A percentile compares a stretch with the other conserved stretches of the same genome.
phyloP scores from a whole-genome alignment of 2,113 vertebrate genomes.

The Synodontis membranacea region DNA sequence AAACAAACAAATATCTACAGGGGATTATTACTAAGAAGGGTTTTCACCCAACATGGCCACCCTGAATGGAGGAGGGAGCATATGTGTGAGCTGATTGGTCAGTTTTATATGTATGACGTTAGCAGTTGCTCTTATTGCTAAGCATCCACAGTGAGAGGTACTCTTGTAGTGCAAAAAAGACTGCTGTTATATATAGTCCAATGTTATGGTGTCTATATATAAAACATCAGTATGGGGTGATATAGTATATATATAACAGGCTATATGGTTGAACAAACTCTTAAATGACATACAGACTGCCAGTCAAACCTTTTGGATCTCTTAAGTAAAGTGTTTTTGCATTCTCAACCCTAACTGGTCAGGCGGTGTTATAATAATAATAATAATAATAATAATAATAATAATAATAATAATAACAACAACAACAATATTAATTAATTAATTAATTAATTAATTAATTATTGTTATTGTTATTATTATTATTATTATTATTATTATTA shows the following conservation, averaged over 20 bases:
- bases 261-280: background rate
- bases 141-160: constrained; percentile 11
- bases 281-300: background rate
- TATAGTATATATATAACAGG: background rate
- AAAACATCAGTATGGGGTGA: background rate
- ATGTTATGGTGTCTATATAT: background rate
- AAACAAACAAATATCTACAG: background rate
- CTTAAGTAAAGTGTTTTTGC: background rate
- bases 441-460: too few relatives aligned
- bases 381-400: too few relatives aligned
- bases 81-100: constrained; percentile 37
- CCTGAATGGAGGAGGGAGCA: constrained; percentile 6
- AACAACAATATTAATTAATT: too few relatives aligned
- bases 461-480: too few relatives aligned
- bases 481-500: too few relatives aligned
- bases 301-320: background rate
- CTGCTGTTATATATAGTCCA: constrained; percentile 10
- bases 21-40: background rate
- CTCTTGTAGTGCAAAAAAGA: background rate
- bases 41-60: constrained; percentile 43
- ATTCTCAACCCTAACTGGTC: background rate
- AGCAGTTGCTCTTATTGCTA: constrained; percentile 17
- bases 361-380: too few relatives aligned
- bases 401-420: too few relatives aligned
- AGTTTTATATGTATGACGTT: constrained; percentile 16